Percentiles rank a stretch among this genome's conserved stretches.
These are phyloP conservation scores for Pyrocoelia pectoralis DNA, from an alignment of 2,888 invertebrate species.

Conservation along the genomic window DNA sequence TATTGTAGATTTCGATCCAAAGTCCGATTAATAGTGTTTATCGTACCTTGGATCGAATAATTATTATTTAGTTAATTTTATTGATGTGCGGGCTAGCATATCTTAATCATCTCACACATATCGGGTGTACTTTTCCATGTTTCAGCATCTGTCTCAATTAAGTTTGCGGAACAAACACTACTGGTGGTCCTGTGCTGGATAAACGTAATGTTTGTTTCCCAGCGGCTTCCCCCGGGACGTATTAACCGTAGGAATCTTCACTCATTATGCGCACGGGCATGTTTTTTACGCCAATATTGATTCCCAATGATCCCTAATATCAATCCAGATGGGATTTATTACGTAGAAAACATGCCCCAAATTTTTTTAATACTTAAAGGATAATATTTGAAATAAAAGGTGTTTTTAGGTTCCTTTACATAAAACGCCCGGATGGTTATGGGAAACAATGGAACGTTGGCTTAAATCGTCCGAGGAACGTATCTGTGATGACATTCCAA, in stretches of 20 bases:
- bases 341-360: conserved; percentile 25
- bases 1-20: conserved; percentile 5
- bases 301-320: neutral
- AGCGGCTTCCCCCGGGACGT: conserved; percentile 40
- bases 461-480: conserved; percentile 66
- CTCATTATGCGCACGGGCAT: conserved; percentile 44
- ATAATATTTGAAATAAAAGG: conserved; percentile 17
- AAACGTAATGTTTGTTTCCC: conserved; percentile 44
- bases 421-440: conserved; percentile 95
- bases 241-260: conserved; percentile 51
- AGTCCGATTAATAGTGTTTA: neutral
- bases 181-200: conserved; percentile 45
- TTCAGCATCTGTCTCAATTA: conserved; percentile 50
- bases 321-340: neutral
- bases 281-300: conserved; percentile 37
- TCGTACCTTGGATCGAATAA: conserved; percentile 11
- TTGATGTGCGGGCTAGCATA: conserved; percentile 44
- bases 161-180: conserved; percentile 45
- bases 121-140: conserved; percentile 59
- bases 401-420: conserved; percentile 79
- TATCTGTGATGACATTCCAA: conserved; percentile 56
- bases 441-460: conserved; percentile 89
- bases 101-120: conserved; percentile 56
- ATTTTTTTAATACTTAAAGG: conserved; percentile 11
- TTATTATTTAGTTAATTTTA: conserved; percentile 15